Evolutionary conservation across 2,113 vertebrate genomes (phyloP), one percentile per base, ranked within the genome.

Genomic region (Aramus guarauna): DNA sequence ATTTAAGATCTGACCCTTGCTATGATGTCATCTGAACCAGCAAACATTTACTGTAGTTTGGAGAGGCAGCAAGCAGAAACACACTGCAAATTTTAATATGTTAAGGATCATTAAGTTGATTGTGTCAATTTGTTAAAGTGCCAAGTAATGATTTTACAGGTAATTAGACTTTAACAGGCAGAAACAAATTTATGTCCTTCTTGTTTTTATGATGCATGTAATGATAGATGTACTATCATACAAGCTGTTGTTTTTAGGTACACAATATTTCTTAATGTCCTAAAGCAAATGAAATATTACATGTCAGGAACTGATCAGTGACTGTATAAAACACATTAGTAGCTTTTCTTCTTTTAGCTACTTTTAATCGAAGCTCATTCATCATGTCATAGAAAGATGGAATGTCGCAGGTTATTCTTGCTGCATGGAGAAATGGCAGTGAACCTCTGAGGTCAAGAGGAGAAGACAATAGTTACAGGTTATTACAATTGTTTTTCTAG

Each of bases 111-210:
- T 98, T 98, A 97, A 97, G 82, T 92, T 96, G 96, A 97, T 96
- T 96, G 95, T 98, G 94, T 97, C 96, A 96, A 97, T 98, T 98
- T 98, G 91, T 98, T 97, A 96, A 97, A 97, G 88, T 96, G 97
- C 96, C 97, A 98, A 94, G 92, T 98, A 98, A 97, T 97, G 97
- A 98, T 98, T 98, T 98, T 98, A 98, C 96, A 98, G 98, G 97
- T 98, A 98, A 98, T 98, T 98, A 98, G 96, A 98, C 86, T 96
- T 98, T 96, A 98, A 97, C 95, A 85, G 97, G 91, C 88, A 98
- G 97, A 97, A 98, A 97, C 80, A 80, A 97, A 98, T 98, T 97
- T 95, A 97, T 97, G 92, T 96, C 94, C 89, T 94, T 80, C 88
- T 94, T 97, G 83, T 91, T 97, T 98, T 97, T 97, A 97, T 97